Base-by-base conservation (phyloP, 2,113 vertebrate genomes). In the Platichthys stellatus region DNA sequence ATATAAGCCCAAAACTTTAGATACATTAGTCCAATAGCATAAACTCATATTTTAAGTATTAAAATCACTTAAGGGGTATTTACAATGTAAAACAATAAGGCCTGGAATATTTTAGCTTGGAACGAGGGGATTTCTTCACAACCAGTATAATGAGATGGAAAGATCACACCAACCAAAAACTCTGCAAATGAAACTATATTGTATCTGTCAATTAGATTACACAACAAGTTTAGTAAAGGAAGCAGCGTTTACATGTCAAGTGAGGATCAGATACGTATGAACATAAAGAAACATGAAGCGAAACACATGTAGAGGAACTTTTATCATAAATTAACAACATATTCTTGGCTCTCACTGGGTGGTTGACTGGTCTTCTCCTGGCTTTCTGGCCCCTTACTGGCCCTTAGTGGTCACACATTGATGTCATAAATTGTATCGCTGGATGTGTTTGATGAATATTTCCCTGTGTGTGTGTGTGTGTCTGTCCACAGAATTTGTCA, bases 401-500 rank as follows among this genome's bases (percentile, higher is more conserved):
- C 26, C 14, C 18, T 18, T 78, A 72, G 47, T 60, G 58, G 28
- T 24, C 43, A 5, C 51, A 20, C 11, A 18, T 68, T 23, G 21
- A 23, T 28, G 40, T 69, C 58, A 35, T 77, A 77, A 76, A 73
- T 78, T 35, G 13, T 61, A 53, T 60, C 5, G 26, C 21, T 49
- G 12, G n/a, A 26, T 63, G 43, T 51, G 15, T 54, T 35, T n/a
- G 15, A 49, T 62, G 15, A 65, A 47, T 65, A 12, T 18, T 69
- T 14, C 31, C 6, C 31, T 35, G 2, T 62, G 1, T 72, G 53
- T 60, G 24, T 76, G 2, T 35, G 3, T 62, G 1, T 72, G 53
- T 60, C 24, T 51, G 31, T 84, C 69, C 88, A 88, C 93, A 99
- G 98, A 51, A 90, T 93, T 74, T 96, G 95, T 72, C 97, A 98